These are phyloP conservation scores for Eumeta japonica DNA, from an alignment of 1,140 invertebrate species.

Conservation along the genomic window DNA sequence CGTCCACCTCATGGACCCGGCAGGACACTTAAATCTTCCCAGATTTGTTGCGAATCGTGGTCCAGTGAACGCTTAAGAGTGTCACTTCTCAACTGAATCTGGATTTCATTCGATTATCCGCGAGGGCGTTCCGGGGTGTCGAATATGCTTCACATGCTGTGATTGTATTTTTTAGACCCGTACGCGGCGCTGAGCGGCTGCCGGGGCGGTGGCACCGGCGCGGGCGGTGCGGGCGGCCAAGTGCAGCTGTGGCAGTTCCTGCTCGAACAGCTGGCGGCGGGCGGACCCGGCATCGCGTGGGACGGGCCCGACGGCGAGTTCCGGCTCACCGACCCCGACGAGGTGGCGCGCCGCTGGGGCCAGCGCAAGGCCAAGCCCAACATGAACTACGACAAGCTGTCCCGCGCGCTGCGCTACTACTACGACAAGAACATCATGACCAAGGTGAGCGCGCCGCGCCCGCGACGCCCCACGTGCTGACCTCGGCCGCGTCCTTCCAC, in stretches of 20 bases:
- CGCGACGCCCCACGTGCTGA: conserved; percentile 5
- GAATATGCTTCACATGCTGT: too few relatives aligned
- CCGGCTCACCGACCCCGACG: conserved; percentile 89
- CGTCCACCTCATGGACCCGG: too few relatives aligned
- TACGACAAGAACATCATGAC: conserved; percentile 99
- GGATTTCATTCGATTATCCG: too few relatives aligned
- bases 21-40: too few relatives aligned
- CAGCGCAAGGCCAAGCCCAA: conserved; percentile 92
- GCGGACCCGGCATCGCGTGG: conserved; percentile 82
- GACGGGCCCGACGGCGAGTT: conserved; percentile 87
- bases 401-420: conserved; percentile 89
- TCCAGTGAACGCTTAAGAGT: too few relatives aligned
- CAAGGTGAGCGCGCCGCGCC: conserved; percentile 46
- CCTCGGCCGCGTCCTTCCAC: too few relatives aligned
- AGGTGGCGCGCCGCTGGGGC: conserved; percentile 90
- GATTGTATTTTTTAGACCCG: conserved; percentile 32
- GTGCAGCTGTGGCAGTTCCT: conserved; percentile 98
- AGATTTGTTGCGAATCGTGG: too few relatives aligned
- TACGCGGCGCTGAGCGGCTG: conserved; percentile 30
- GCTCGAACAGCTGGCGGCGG: conserved; percentile 83
- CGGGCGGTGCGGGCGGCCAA: conserved; percentile 54
- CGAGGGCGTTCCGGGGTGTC: too few relatives aligned
- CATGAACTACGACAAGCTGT: conserved; percentile 97
- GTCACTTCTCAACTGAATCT: too few relatives aligned
- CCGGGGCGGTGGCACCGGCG: conserved; percentile 16